A percentile compares a stretch with the other conserved stretches of the same genome.
These are phyloP conservation scores for Trichomalopsis sarcophagae DNA, from an alignment of 1,140 invertebrate species.

Conservation along the genomic window DNA sequence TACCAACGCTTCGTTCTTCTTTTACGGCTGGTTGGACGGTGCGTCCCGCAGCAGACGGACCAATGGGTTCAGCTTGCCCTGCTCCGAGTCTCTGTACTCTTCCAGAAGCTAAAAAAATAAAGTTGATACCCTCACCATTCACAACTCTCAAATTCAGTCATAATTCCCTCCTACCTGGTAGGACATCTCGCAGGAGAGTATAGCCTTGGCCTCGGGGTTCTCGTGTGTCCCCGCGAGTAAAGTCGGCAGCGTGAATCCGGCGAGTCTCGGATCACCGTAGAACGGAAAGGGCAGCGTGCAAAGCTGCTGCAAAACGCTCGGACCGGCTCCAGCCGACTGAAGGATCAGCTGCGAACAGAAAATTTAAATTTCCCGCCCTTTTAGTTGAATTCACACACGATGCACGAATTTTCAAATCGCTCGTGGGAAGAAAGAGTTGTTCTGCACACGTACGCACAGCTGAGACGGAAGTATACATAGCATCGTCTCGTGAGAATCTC, in stretches of 20 bases:
- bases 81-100: slow-evolving; percentile 79
- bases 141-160: not conserved
- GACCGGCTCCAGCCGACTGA: slow-evolving; percentile 87
- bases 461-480: not conserved
- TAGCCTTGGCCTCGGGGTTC: slow-evolving; percentile 81
- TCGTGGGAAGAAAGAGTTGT: too few species aligned
- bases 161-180: slow-evolving; percentile 77
- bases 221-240: slow-evolving; percentile 86
- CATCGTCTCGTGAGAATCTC: not conserved
- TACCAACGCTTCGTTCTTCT: not conserved
- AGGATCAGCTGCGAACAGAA: slow-evolving; percentile 79
- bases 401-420: too few species aligned
- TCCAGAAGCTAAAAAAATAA: slow-evolving; percentile 77
- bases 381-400: not conserved
- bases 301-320: slow-evolving; percentile 92
- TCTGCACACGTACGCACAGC: not conserved
- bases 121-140: too few species aligned
- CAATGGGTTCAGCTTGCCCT: slow-evolving; percentile 77
- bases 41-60: slow-evolving; percentile 72
- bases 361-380: not conserved
- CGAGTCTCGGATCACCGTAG: slow-evolving; percentile 86
- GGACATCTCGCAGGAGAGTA: slow-evolving; percentile 88
- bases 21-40: not conserved
- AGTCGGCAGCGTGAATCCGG: slow-evolving; percentile 89
- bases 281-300: slow-evolving; percentile 92